Percentiles rank a stretch among this genome's conserved stretches.
These are phyloP conservation scores for Nebria ingens DNA, from an alignment of 1,140 invertebrate species.

Conservation along the genomic window DNA sequence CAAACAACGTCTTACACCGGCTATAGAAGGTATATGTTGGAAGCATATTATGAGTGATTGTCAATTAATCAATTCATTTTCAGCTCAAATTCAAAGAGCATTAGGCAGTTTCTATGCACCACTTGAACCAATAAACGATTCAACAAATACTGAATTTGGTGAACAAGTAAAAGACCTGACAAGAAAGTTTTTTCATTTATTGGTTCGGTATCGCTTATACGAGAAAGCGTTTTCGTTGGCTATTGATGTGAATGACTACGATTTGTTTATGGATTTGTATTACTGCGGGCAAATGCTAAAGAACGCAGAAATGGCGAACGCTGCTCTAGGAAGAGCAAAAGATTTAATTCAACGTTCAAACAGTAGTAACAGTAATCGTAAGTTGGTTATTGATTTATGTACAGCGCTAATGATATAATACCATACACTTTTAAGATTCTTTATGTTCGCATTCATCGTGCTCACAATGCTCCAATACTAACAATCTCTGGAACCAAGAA, in stretches of 20 bases:
- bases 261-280: constrained; percentile 76
- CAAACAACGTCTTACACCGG: constrained; percentile 49
- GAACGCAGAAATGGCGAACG: constrained; percentile 58
- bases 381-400: background rate
- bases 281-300: constrained; percentile 61
- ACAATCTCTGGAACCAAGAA: no score
- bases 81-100: constrained; percentile 54
- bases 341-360: constrained; percentile 44
- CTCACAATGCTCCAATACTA: constrained; percentile 20
- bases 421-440: constrained; percentile 15
- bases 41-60: constrained; percentile 10
- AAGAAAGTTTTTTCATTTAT: constrained; percentile 65
- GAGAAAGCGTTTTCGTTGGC: constrained; percentile 80
- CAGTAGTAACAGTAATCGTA: background rate
- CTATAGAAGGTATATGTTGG: constrained; percentile 49
- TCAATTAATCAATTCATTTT: constrained; percentile 16
- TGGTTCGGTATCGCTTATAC: constrained; percentile 64
- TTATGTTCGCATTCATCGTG: constrained; percentile 26
- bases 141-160: constrained; percentile 51
- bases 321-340: constrained; percentile 63
- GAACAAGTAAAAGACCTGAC: constrained; percentile 64
- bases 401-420: background rate
- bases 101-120: constrained; percentile 62
- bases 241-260: constrained; percentile 71
- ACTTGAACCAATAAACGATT: constrained; percentile 42